Evolutionary conservation across 2,797 vertebrate species (phyloP), one percentile per base, ranked within the genome.

Genomic region (Crypturellus tataupa): DNA sequence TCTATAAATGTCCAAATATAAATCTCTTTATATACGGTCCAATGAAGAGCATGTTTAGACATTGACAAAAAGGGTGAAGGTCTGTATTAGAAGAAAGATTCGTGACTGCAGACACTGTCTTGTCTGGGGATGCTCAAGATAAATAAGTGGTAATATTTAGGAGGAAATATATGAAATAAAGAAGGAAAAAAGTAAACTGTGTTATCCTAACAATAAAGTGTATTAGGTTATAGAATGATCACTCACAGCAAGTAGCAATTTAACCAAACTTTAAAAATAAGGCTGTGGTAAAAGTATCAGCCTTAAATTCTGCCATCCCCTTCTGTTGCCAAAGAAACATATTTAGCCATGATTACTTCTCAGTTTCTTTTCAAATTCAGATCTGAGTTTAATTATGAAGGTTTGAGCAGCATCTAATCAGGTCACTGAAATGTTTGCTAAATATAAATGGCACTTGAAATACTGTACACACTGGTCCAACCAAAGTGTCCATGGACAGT

Each of bases 161-260:
- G 29, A 80, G 13, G 40, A 44, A 46, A 73, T 35, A 8, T 1
- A 9, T 40, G 16, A 63, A 76, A 58, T 31, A 67, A 59, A 62
- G 1, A 1, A 47, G 10, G 11, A 10, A 65, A 80, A 90, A 81
- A 2, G 0, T 24, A 12, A n/a, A 7, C 8, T 46, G 10, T 1
- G 31, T 63, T 46, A 39, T 51, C 13, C 3, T 46, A 55, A 35
- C 16, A 35, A 63, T 20, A 64, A 85, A 77, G 59, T 60, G 3
- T 5, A 3, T 49, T 44, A 55, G 16, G 9, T 51, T 12, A 65
- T 4, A 33, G 39, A 59, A 65, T 2, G 78, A 60, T 51, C 31
- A 69, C 15, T 51, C 10, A 44, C 11, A 47, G 10, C 7, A 92
- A 67, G 23, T 9, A 49, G 25, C 25, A 49, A 8, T 18, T 29